Evolutionary conservation across 2,113 vertebrate species (phyloP), one percentile per base, ranked within the genome.

Genomic region (Sturnira hondurensis): DNA sequence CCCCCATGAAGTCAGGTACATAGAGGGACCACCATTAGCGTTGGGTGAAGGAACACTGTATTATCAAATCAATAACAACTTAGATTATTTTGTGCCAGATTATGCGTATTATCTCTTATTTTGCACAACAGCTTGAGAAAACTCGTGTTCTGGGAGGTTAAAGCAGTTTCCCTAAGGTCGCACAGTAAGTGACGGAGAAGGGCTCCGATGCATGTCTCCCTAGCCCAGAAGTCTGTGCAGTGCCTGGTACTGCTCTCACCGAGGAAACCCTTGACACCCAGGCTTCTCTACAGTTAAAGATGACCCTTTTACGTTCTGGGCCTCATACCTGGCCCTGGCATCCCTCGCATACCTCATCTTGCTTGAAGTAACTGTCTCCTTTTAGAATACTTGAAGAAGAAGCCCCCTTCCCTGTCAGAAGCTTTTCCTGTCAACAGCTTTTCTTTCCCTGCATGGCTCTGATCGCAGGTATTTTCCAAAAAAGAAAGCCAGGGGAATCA

Each of bases 401-500:
- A 97, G 89, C 61, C 86, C 86, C 91, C 74, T 89, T 94, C 47
- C 93, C 97, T 7, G 0, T 71, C 93, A 97, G 94, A 93, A 89
- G 89, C 93, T 89, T 96, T 96, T 93, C 91, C 91, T 97, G 94
- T 97, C 97, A 97, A 93, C 94, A 94, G 91, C 94, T 97, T 98
- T 97, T 98, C 93, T 97, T 97, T 89, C 82, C 82, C 68, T 9
- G 84, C 76, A 87, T 89, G 86, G 89, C 92, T 93, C 93, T 95
- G 90, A 96, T 96, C 52, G 9, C 84, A 94, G 96, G 96, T 97
- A 97, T 96, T 97, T 97, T 97, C 94, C 86, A 78, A 92, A 96
- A 96, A 89, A 97, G 82, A 96, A 97, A 98, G 94, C 90, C 91
- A 70, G 82, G 28, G 95, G 97, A 96, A 91, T 97, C 97, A 97